Evolutionary conservation across 2,888 invertebrate genomes (phyloP), one percentile per base, ranked within the genome.

Genomic region (Leptopilina myrica): DNA sequence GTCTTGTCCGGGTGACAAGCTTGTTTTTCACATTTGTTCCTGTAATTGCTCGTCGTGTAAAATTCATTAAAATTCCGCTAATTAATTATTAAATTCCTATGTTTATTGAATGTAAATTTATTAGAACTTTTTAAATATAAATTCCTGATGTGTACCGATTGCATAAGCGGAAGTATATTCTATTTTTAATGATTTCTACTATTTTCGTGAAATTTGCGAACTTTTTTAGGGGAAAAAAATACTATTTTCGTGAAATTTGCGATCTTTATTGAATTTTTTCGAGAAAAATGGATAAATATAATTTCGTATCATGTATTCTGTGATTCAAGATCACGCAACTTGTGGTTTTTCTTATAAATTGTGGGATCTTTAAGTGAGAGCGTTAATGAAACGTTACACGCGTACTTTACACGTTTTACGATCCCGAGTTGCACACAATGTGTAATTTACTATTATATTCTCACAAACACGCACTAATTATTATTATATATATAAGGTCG

Each of bases 1-100:
- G 73, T 73, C 53, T 56, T 73, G 73, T 73, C 73, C 56, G n/a
- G 56, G n/a, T 73, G 73, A 73, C 26, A 73, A 73, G 56, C 33
- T 33, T 56, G 56, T 56, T 56, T 73, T 73, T 73, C 73, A 56
- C 9, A 9, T 9, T 73, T 53, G n/a, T 14, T 20, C 53, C 26
- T 43, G 43, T 49, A 56, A n/a, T 73, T 73, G 56, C 33, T 73
- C 56, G 15, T 26, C 49, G 49, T 26, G 20, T 33, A 33, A 40
- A 56, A 73, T 15, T 56, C 14, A 56, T 56, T 53, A 69, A 20
- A 69, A 53, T 49, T 26, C 53, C 20, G 7, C 7, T 49, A 14
- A 53, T 33, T 11, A 0, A 53, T 53, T n/a, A 5, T 33, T 33
- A 69, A 69, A 69, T 53, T 69, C 8, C 12, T 15, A 4, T 59